Base-by-base conservation (phyloP, 1,140 invertebrate genomes). In the Heliconius melpomene region DNA sequence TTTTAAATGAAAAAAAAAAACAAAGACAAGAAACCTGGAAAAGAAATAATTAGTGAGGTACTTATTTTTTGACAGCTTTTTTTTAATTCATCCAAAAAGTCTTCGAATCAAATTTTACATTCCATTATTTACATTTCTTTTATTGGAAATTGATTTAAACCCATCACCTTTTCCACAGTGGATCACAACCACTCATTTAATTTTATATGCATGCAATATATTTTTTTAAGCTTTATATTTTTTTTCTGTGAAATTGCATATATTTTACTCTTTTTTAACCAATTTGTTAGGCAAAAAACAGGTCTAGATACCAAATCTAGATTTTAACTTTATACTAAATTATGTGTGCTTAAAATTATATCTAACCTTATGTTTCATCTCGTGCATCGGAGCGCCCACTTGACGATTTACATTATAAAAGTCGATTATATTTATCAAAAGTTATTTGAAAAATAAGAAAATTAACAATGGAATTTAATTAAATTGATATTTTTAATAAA, bases 331-430 rank as follows among this genome's bases (percentile, higher is more conserved):
- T 57, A 38, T n/a, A 50, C 29, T 75, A 75, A 50, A 72, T 76
- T 60, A n/a, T 77, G 75, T 82, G 71, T 78, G 72, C 87, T 89
- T 89, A 87, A 87, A 87, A 81, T 84, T 86, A 86, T 86, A 83
- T 90, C 89, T 91, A 92, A 91, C 88, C 89, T 92, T 91, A 86
- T 82, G 79, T 81, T 83, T 84, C 38, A 54, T 82, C 78, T 83
- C 83, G 79, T 75, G 78, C 77, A 73, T 79, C 80, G 83, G 80
- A 79, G 82, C 85, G 86, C 82, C 83, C 89, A 85, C 83, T 90
- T 90, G 90, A 88, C 83, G 87, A 85, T 88, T 77, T 13, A 66
- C 23, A 26, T 66, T 26, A 13, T 13, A 26, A 66, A 66, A 66
- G 23, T 26, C 60, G 60, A 66, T 66, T n/a, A 26, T 66, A 13